A percentile compares a stretch with the other conserved stretches of the same genome.
These are phyloP conservation scores for Gambelia wislizenii DNA, from an alignment of 2,797 vertebrate genomes.

Conservation along the genomic window DNA sequence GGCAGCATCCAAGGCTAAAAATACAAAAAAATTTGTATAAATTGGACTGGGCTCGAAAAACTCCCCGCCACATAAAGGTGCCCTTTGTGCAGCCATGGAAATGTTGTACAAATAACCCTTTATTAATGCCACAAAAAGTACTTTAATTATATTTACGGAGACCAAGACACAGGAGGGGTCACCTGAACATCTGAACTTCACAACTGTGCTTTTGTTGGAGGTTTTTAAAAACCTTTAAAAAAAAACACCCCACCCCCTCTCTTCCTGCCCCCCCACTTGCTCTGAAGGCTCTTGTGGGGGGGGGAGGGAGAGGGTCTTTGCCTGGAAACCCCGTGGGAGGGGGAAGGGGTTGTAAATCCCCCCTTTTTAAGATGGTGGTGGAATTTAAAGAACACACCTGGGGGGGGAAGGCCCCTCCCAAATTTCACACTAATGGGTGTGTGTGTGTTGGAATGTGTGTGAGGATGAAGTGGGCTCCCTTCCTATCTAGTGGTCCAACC, in stretches of 20 bases:
- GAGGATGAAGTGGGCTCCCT: too few species aligned
- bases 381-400: neutral
- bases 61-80: constrained; percentile 91
- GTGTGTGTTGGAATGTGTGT: too few species aligned
- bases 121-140: constrained; percentile 98
- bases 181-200: constrained; percentile 74
- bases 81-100: constrained; percentile 96
- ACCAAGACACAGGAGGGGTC: constrained; percentile 81
- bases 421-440: too few species aligned
- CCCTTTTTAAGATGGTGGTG: too few species aligned
- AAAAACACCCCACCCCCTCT: constrained; percentile 4
- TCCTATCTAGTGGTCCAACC: neutral
- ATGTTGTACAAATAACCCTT: constrained; percentile 99
- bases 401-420: neutral
- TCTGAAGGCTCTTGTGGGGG: neutral
- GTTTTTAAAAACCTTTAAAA: constrained; percentile 40
- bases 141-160: constrained; percentile 97
- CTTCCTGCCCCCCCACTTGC: neutral
- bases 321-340: neutral
- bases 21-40: constrained; percentile 92
- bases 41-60: constrained; percentile 89
- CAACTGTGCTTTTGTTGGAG: constrained; percentile 74
- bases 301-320: neutral
- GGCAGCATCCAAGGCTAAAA: constrained; percentile 90
- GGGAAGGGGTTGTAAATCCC: too few species aligned